Evolutionary conservation across 2,888 invertebrate species (phyloP), one percentile per base, ranked within the genome.

Genomic region (Hydrotaea cyrtoneurina): DNA sequence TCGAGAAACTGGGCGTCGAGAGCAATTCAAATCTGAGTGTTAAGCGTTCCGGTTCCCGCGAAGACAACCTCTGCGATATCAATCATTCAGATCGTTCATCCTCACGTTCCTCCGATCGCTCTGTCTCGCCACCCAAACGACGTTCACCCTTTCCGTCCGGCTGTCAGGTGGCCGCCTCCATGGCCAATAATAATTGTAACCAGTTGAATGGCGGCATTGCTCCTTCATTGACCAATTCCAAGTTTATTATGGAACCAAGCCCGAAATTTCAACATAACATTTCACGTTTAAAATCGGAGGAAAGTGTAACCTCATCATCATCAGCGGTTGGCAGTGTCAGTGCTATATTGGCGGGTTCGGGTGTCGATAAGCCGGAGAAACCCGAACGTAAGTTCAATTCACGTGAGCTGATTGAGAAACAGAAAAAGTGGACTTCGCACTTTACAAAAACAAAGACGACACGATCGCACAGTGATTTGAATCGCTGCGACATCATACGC

Each of bases 401-500:
- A 85, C 96, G 97, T 87, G 97, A 97, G 91, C 93, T 97, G 78
- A 97, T 97, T 87, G 97, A 97, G 92, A 97, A 97, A 89, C 97
- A 97, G 91, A 95, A 96, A 90, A 98, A 97, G 93, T 98, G 97
- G 97, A 97, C 97, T 39, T 96, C 97, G 83, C 97, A 97, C 92
- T 98, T 97, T 91, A 96, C 96, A 82, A 97, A 96, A 93, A 94
- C 96, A 73, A 94, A 96, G 87, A 94, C 95, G 7, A 88, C 93
- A 86, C 93, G 94, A 80, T 94, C 94, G 83, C 94, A 94, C 88
- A 95, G 95, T 89, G 95, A 95, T 92, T 94, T 94, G 11, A 95
- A 94, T 90, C 94, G 93, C 31, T 93, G 92, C 87, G 93, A 93
- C 85, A 93, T 93, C 26, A 93, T 93, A 86, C 90, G 93, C 72